Evolutionary conservation across 2,888 invertebrate species (phyloP).

Genomic region (Eudemis profundana): DNA sequence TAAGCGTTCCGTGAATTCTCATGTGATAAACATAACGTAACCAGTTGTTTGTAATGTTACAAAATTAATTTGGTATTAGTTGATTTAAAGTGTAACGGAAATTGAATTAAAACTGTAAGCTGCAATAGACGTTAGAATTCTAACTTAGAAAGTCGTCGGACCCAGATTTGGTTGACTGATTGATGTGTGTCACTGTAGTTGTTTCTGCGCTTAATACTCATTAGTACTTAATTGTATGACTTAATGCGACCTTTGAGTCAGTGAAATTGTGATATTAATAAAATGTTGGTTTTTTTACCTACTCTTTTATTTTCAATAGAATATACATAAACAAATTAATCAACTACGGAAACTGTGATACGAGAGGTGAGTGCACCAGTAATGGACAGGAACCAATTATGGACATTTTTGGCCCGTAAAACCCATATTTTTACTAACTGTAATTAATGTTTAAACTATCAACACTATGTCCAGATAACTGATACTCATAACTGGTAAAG

Average conservation of each 20-base stretch:
- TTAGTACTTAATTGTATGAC: slow-evolving; percentile 60
- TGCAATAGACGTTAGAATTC: slow-evolving; percentile 47
- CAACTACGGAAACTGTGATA: too few relatives aligned
- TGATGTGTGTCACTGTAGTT: slow-evolving; percentile 47
- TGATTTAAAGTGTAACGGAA: slow-evolving; percentile 27
- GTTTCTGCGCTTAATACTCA: slow-evolving; percentile 61
- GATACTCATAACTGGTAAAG: too few relatives aligned
- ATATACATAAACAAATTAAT: not conserved
- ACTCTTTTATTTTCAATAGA: slow-evolving; percentile 42
- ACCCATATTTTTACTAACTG: too few relatives aligned
- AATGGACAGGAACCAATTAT: too few relatives aligned
- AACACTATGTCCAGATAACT: too few relatives aligned
- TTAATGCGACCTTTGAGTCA: slow-evolving; percentile 65
- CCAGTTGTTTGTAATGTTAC: slow-evolving; percentile 47
- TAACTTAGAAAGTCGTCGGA: slow-evolving; percentile 56
- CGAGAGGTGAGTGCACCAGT: too few relatives aligned
- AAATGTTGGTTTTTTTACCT: slow-evolving; percentile 70
- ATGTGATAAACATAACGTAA: slow-evolving; percentile 46
- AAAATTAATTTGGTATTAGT: slow-evolving; percentile 49
- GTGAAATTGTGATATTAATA: slow-evolving; percentile 84
- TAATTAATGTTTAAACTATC: too few relatives aligned
- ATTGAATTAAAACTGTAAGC: slow-evolving; percentile 38
- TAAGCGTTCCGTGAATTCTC: slow-evolving; percentile 62
- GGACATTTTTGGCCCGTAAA: too few relatives aligned
- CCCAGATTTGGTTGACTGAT: slow-evolving; percentile 34